These are phyloP conservation scores for Rousettus madagascariensis DNA, from an alignment of 2,797 vertebrate genomes.

Conservation along the genomic window DNA sequence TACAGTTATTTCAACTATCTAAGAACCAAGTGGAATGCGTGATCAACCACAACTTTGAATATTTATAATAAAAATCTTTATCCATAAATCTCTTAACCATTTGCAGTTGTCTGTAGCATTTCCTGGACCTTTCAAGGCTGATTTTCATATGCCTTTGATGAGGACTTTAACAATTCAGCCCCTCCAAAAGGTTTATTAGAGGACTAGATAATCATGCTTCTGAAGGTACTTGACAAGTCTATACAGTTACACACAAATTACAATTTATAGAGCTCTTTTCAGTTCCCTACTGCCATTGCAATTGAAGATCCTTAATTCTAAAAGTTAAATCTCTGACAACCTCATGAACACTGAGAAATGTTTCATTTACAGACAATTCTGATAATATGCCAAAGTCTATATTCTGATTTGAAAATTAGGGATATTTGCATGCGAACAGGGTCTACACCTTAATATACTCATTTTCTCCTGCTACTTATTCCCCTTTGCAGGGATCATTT, in stretches of 20 bases:
- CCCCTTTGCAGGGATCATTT: background rate
- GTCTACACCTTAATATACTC: background rate
- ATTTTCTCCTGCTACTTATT: slow-evolving; percentile 32
- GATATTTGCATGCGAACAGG: background rate
- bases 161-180: slow-evolving; percentile 41
- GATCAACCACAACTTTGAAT: slow-evolving; percentile 36
- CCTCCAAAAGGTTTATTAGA: slow-evolving; percentile 50
- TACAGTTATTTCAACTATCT: background rate
- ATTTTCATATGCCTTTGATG: slow-evolving; percentile 3
- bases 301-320: slow-evolving; percentile 48
- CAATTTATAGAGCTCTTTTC: slow-evolving; percentile 46
- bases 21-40: slow-evolving; percentile 22
- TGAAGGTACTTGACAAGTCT: slow-evolving; percentile 36
- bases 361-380: slow-evolving; percentile 27
- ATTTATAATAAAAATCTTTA: slow-evolving; percentile 10
- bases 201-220: slow-evolving; percentile 42
- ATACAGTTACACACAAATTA: slow-evolving; percentile 42
- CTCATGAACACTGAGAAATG: background rate
- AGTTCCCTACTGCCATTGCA: background rate
- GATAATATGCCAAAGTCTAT: background rate
- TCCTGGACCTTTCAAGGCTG: slow-evolving; percentile 38
- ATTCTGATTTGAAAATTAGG: slow-evolving; percentile 34
- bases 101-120: background rate
- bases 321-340: slow-evolving; percentile 26
- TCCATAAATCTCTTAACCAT: slow-evolving; percentile 28